Evolutionary conservation across 2,797 vertebrate genomes (phyloP), one percentile per base, ranked within the genome.

Genomic region (Gymnoscopelus microlampas): DNA sequence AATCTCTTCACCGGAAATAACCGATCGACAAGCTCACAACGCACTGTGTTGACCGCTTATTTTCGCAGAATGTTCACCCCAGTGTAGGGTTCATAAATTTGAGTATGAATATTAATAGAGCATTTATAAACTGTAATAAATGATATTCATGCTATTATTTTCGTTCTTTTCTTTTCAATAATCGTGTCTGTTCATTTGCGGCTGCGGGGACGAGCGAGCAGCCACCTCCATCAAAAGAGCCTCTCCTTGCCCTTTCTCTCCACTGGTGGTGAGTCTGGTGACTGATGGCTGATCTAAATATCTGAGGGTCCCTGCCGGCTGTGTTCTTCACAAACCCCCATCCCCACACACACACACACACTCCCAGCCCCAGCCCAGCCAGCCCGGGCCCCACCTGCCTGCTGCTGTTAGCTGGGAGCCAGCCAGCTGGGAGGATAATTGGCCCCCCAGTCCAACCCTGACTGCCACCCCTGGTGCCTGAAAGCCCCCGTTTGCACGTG

Each of bases 361-460:
- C 39, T 10, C 39, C 5, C 8, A 44, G 39, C 39, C 39, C 19
- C 39, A 44, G 39, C 39, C 39, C 39, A 44, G 39, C 9, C 77
- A 0, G 64, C 81, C 85, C 62, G 68, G 59, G 63, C 68, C 47
- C 69, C 51, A 66, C 78, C 73, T 67, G 78, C 73, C 85, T 81
- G 77, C 74, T 78, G 87, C 82, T 81, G 72, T 85, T 79, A 73
- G 85, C 80, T 82, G 72, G 85, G 80, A 73, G 85, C 80, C 70
- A 63, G 84, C 89, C 85, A 79, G 77, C 81, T 69, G 87, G 73
- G 88, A 91, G 73, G 88, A 91, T 92, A 94, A 93, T 92, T 92
- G 87, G 73, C 53, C 81, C 75, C 82, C 87, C 84, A 66, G 79
- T 85, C 74, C 83, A 32, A 81, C 72, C 76, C 81, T 67, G 60